Conservation (phyloP, 2,113 vertebrate species). For the Nothobranchius kuhntae region DNA sequence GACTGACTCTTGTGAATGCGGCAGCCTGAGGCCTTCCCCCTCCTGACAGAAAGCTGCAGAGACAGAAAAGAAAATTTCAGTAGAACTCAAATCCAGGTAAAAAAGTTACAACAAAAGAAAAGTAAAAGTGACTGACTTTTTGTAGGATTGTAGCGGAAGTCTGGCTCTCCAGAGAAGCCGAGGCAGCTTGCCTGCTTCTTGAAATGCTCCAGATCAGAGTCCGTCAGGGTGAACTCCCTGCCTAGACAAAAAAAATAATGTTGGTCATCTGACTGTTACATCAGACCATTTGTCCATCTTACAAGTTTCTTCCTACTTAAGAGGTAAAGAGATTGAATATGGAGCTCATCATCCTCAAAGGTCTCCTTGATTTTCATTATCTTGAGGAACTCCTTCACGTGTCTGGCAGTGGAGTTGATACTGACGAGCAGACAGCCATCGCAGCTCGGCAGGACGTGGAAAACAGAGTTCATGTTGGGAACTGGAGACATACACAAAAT, state of each 20-base stretch:
- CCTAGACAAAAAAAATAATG: constrained; percentile 13
- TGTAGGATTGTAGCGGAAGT: constrained; percentile 16
- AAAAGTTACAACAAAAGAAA: no score
- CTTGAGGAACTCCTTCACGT: fast-evolving
- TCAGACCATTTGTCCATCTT: fast-evolving
- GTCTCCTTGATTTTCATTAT: background rate
- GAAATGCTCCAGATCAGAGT: constrained; percentile 38
- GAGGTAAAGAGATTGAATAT: background rate
- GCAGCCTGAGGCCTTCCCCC: background rate
- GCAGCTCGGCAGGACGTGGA: constrained; percentile 4
- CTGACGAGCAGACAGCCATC: background rate
- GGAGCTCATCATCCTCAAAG: fast-evolving
- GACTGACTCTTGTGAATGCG: no score
- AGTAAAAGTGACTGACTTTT: constrained; percentile 20
- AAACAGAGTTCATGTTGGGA: fast-evolving
- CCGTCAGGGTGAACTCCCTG: background rate
- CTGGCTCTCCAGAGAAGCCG: constrained; percentile 36
- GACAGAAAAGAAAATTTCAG: background rate
- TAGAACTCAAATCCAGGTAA: background rate
- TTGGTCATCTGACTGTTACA: background rate
- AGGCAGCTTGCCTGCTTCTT: constrained; percentile 50
- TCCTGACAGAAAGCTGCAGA: constrained; percentile 40
- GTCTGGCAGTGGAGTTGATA: background rate
- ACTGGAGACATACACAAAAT: constrained; percentile 5
- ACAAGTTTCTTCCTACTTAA: constrained; percentile 17